Evolutionary conservation across 64 coral and sea anemone species (phyloP).

Genomic region (Stichodactyla mertensii): DNA sequence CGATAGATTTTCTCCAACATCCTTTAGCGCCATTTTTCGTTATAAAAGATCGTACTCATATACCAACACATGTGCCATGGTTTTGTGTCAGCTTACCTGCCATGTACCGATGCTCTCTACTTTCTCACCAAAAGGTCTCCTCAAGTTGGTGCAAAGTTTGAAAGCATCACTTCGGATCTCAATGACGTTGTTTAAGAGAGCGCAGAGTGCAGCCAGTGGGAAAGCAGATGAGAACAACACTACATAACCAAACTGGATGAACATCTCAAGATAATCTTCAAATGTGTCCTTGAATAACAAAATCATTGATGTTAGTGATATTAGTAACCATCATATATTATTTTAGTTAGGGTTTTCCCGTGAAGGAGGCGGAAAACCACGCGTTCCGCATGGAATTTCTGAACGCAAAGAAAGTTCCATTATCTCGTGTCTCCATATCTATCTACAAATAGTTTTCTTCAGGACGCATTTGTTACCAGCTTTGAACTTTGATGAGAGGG

Average conservation of each 20-base stretch:
- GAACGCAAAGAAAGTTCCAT: no score
- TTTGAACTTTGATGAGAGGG: no score
- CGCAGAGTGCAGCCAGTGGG: conserved; percentile 91
- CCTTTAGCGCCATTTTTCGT: no score
- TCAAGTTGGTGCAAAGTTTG: conserved; percentile 96
- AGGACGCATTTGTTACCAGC: no score
- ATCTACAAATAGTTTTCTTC: no score
- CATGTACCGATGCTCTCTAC: conserved; percentile 98
- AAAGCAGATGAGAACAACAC: conserved; percentile 96
- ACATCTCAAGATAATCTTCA: conserved; percentile 98
- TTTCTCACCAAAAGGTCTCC: conserved; percentile 84
- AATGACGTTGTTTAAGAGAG: conserved; percentile 93
- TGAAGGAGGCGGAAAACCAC: no score
- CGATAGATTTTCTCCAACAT: no score
- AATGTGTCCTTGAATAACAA: conserved; percentile 74
- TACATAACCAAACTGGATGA: conserved; percentile 99
- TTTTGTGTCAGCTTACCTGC: conserved; percentile 58
- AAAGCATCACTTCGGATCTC: conserved; percentile 99
- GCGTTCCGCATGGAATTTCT: no score
- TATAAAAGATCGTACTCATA: no score
- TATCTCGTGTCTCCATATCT: no score
- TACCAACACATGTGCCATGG: no score
- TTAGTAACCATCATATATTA: background rate
- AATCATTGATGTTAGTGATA: background rate
- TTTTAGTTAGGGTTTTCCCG: no score